A percentile compares a stretch with the other conserved stretches of the same genome.
These are phyloP conservation scores for Megaleporinus macrocephalus DNA, from an alignment of 2,113 vertebrate genomes.

Conservation along the genomic window DNA sequence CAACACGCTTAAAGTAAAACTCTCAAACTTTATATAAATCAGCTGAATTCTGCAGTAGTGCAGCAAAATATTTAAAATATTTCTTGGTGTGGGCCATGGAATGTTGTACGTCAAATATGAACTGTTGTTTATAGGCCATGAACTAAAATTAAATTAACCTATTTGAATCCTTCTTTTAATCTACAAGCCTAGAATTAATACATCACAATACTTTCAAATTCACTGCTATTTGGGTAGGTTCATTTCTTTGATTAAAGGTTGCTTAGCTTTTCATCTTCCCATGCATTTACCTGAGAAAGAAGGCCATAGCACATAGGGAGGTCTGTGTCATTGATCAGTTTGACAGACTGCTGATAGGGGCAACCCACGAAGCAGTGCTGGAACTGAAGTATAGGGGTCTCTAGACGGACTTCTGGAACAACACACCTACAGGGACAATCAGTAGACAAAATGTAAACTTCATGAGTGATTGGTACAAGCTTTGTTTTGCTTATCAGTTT, in stretches of 20 bases:
- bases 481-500: not conserved
- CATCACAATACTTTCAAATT: no score
- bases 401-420: constrained; percentile 75
- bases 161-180: no score
- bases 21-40: no score
- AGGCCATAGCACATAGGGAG: constrained; percentile 78
- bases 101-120: no score
- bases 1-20: no score
- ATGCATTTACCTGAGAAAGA: constrained; percentile 56
- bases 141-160: no score
- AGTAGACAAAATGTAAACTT: not conserved
- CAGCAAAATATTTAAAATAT: no score
- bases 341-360: constrained; percentile 67
- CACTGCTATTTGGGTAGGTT: not conserved
- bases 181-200: no score
- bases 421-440: constrained; percentile 76
- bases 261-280: not conserved
- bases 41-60: no score
- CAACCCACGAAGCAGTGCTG: constrained; percentile 81
- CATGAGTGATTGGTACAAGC: not conserved
- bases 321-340: constrained; percentile 74
- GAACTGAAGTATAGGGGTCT: constrained; percentile 72
- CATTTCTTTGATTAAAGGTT: not conserved
- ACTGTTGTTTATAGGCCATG: no score
- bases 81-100: no score